These are phyloP conservation scores for Poeciliopsis occidentalis DNA, from an alignment of 2,113 vertebrate species.

Conservation along the genomic window DNA sequence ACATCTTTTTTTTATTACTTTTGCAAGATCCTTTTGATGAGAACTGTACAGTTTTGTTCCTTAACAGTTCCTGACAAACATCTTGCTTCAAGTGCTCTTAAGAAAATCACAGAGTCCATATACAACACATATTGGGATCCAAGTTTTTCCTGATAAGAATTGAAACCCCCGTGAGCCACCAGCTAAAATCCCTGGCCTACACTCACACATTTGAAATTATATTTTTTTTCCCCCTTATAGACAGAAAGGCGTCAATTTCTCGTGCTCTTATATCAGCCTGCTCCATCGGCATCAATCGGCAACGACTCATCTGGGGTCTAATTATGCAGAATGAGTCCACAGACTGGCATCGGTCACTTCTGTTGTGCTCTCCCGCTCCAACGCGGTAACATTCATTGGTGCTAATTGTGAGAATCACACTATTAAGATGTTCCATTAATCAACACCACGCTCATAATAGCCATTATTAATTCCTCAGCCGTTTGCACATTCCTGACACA, in stretches of 20 bases:
- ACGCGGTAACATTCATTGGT: constrained; percentile 63
- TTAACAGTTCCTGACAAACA: too few relatives aligned
- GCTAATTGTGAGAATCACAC: constrained; percentile 57
- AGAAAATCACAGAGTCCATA: too few relatives aligned
- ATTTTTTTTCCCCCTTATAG: not conserved
- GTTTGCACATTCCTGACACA: constrained; percentile 25
- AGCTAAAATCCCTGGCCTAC: not conserved
- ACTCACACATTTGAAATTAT: too few relatives aligned
- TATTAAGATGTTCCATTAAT: constrained; percentile 59
- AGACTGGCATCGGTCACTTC: constrained; percentile 52
- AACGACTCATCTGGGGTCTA: constrained; percentile 41
- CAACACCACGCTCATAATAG: constrained; percentile 39
- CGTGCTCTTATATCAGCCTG: constrained; percentile 36
- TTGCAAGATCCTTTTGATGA: not conserved
- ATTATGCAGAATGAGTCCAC: constrained; percentile 46
- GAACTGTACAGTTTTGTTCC: too few relatives aligned
- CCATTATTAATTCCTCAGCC: constrained; percentile 44
- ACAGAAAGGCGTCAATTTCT: constrained; percentile 1
- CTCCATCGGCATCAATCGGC: constrained; percentile 45
- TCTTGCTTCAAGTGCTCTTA: too few relatives aligned
- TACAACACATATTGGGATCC: too few relatives aligned
- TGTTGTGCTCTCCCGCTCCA: constrained; percentile 44
- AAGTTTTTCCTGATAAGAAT: not conserved
- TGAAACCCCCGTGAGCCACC: not conserved
- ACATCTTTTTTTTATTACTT: not conserved